Conservation (phyloP, 2,888 invertebrate genomes). For the Celastrina argiolus region DNA sequence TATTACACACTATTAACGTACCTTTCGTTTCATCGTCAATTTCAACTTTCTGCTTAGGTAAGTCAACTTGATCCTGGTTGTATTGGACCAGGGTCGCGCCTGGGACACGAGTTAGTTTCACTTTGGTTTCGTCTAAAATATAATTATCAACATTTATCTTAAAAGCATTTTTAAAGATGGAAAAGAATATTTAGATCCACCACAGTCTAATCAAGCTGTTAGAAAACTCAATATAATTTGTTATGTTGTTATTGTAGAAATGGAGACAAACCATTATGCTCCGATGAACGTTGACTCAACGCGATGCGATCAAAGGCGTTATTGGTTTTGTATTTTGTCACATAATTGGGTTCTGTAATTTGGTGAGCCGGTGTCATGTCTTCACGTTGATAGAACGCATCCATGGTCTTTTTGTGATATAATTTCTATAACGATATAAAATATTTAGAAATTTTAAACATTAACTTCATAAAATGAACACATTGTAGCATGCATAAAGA, state of each 20-base stretch:
- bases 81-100: not conserved
- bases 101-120: not conserved
- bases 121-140: not conserved
- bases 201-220: too few relatives aligned
- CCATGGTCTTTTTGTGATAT: constrained; percentile 60
- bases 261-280: constrained; percentile 38
- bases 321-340: constrained; percentile 53
- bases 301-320: constrained; percentile 63
- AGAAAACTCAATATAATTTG: too few relatives aligned
- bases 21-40: constrained; percentile 38
- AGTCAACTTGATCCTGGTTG: not conserved
- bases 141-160: not conserved
- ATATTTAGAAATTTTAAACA: too few relatives aligned
- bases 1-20: not conserved
- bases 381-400: constrained; percentile 49
- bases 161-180: not conserved
- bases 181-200: too few relatives aligned
- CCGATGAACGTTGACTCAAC: constrained; percentile 59
- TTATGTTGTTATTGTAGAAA: too few relatives aligned
- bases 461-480: too few relatives aligned
- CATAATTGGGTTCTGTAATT: constrained; percentile 43
- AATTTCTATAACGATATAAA: constrained; percentile 51
- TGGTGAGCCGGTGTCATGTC: constrained; percentile 51
- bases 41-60: constrained; percentile 32
- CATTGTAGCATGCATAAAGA: too few relatives aligned